Conservation (phyloP, 2,797 vertebrate species). For the Taeniopygia guttata region DNA sequence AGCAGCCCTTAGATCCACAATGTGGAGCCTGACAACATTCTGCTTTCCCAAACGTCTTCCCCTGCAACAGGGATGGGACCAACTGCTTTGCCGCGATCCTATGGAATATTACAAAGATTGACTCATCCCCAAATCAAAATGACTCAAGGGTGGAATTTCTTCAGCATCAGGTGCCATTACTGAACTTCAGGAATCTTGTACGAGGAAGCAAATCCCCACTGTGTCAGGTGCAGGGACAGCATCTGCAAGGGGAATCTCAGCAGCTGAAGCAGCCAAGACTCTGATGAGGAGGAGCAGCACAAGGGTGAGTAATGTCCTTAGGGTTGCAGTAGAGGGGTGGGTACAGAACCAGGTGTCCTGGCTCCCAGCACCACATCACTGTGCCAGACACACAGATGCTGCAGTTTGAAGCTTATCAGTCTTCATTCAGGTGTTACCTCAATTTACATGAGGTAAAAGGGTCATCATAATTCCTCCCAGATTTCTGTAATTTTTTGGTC, state of each 20-base stretch:
- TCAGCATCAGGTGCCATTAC: background rate
- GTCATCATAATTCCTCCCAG: background rate
- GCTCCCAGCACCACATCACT: background rate
- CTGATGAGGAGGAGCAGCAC: background rate
- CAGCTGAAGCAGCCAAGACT: background rate
- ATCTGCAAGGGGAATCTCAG: background rate
- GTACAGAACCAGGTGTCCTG: background rate
- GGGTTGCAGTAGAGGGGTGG: background rate
- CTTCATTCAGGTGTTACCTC: conserved; percentile 10
- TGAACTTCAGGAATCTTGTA: background rate
- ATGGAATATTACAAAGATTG: background rate
- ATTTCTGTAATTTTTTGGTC: background rate
- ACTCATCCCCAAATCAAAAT: background rate
- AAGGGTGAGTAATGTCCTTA: background rate
- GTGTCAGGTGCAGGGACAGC: background rate
- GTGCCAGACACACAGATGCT: background rate
- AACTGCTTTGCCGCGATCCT: background rate
- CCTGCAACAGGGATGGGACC: background rate
- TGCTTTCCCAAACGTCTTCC: background rate
- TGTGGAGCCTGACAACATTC: background rate
- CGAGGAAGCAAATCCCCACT: background rate
- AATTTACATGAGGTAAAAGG: background rate
- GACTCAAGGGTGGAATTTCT: background rate
- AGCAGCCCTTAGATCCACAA: background rate
- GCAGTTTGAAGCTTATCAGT: background rate